A percentile compares a stretch with the other conserved stretches of the same genome.
These are phyloP conservation scores for Stomatorhinus ivindoensis DNA, from an alignment of 2,113 vertebrate species.

Conservation along the genomic window DNA sequence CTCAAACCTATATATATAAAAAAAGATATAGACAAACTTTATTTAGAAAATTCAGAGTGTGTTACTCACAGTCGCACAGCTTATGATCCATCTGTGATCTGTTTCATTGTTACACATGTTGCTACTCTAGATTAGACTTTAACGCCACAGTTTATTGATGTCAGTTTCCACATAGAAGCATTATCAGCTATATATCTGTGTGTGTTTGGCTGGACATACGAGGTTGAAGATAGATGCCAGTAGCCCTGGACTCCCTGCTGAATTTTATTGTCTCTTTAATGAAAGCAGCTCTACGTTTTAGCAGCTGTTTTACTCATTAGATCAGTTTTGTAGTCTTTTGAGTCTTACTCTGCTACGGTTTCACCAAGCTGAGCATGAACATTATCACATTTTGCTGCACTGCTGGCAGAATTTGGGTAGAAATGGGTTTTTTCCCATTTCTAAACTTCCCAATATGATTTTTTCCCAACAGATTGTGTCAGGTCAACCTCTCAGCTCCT, in stretches of 20 bases:
- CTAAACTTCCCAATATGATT: background rate
- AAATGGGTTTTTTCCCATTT: background rate
- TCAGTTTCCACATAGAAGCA: background rate
- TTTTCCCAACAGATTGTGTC: background rate
- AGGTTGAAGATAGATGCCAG: background rate
- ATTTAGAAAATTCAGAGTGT: too few species aligned
- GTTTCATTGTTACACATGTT: background rate
- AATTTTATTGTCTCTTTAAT: background rate
- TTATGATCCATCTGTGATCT: background rate
- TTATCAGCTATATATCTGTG: background rate
- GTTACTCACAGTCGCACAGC: background rate
- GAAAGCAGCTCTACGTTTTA: background rate
- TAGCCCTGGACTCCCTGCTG: background rate
- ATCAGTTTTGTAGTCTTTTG: conserved; percentile 27
- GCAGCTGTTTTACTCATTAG: background rate
- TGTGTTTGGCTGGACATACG: background rate
- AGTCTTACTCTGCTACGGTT: background rate
- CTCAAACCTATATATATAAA: background rate
- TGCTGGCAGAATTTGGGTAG: background rate
- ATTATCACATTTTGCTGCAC: background rate
- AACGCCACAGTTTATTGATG: background rate
- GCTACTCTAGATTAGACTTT: background rate
- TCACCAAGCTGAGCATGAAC: background rate
- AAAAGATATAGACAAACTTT: too few species aligned
- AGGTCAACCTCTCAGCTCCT: background rate